Evolutionary conservation across 2,113 vertebrate genomes (phyloP).

Genomic region (Alosa alosa): DNA sequence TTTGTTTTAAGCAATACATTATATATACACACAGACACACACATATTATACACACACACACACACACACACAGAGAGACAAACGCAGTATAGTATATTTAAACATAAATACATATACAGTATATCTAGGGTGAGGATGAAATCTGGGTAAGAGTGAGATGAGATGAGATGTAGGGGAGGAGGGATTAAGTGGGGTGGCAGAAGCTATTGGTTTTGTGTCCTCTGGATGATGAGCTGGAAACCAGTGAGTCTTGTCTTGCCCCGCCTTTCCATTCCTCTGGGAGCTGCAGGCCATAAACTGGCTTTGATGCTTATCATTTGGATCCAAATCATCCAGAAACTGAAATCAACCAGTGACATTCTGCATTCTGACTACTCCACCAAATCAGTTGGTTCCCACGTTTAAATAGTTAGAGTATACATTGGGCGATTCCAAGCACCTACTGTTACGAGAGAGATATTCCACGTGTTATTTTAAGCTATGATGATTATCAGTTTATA

Average conservation of each 20-base stretch:
- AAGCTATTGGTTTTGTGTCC: neutral
- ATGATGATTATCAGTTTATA: slow-evolving; percentile 60
- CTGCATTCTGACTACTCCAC: neutral
- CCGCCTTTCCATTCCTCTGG: neutral
- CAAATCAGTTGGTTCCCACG: neutral
- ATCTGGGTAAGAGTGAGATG: neutral
- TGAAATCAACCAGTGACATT: neutral
- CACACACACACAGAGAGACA: too few relatives aligned
- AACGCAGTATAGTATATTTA: too few relatives aligned
- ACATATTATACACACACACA: too few relatives aligned
- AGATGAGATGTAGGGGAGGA: neutral
- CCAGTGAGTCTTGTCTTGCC: neutral
- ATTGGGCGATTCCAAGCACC: neutral
- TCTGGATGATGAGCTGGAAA: neutral
- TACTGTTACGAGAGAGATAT: neutral
- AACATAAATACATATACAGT: neutral
- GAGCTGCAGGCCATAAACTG: neutral
- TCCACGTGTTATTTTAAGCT: slow-evolving; percentile 37
- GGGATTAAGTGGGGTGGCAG: neutral
- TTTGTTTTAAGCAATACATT: neutral
- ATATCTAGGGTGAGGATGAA: neutral
- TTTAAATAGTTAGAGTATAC: neutral
- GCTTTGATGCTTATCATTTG: neutral
- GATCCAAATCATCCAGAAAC: neutral
- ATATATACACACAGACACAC: too few relatives aligned